Conservation (phyloP, 2,797 vertebrate species). For the Myotis daubentonii region DNA sequence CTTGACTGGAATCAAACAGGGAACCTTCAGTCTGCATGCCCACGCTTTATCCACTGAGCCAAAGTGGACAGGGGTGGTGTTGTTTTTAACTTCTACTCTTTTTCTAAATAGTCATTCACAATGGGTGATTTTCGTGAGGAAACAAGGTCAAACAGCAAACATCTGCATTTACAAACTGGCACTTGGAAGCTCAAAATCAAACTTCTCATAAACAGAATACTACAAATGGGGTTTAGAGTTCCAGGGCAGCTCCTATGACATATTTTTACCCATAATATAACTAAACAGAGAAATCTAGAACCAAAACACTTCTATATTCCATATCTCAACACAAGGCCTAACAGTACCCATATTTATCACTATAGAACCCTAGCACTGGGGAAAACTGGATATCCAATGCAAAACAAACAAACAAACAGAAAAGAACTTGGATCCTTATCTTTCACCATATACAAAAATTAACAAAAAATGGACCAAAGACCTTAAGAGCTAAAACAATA, state of each 20-base stretch:
- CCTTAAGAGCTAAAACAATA: not conserved
- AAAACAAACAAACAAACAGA: not conserved
- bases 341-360: not conserved
- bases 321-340: not conserved
- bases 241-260: not conserved
- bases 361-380: not conserved
- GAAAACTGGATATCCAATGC: not conserved
- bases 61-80: no score
- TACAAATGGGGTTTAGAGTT: not conserved
- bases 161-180: conserved; percentile 3
- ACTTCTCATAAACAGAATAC: not conserved
- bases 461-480: conserved; percentile 30
- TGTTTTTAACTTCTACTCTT: conserved; percentile 11
- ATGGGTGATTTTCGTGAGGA: not conserved
- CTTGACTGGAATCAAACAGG: no score
- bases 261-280: not conserved
- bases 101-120: not conserved
- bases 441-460: not conserved
- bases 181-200: conserved; percentile 7
- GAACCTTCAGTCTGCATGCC: no score
- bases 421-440: not conserved
- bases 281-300: not conserved
- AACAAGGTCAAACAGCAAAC: not conserved
- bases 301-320: not conserved
- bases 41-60: no score